Percentiles rank a stretch among this genome's conserved stretches.
phyloP scores from a whole-genome alignment of 2,888 invertebrate genomes.

The Drosophila nr. perissopoda region DNA sequence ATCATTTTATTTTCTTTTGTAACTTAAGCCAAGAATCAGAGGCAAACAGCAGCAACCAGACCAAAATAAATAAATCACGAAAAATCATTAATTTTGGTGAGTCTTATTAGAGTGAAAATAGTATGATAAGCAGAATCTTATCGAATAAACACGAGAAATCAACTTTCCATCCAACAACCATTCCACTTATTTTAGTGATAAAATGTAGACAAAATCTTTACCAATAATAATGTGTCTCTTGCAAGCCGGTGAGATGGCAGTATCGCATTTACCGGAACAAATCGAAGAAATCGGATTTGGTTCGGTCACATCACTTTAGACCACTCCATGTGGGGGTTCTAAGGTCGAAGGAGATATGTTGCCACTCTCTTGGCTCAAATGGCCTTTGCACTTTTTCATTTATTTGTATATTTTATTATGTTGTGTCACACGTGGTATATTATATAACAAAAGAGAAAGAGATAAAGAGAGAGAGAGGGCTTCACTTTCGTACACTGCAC shows the following conservation, averaged over 20 bases:
- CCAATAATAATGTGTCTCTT: conserved; percentile 23
- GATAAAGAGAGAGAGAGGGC: not conserved
- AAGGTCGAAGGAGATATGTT: not conserved
- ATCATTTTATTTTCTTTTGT: not conserved
- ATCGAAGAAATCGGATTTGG: conserved; percentile 54
- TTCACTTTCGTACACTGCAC: conserved; percentile 36
- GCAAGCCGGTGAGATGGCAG: conserved; percentile 36
- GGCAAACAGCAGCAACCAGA: not conserved
- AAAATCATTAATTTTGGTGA: not conserved
- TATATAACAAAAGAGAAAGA: not conserved
- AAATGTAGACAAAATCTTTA: not conserved
- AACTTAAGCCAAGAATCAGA: not conserved
- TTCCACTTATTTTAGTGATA: not conserved
- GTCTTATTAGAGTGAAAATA: not conserved
- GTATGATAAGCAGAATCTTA: not conserved
- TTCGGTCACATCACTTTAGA: conserved; percentile 45
- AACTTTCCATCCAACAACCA: not conserved
- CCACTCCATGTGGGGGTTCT: conserved; percentile 19
- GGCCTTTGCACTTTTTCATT: conserved; percentile 4
- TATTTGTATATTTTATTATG: not conserved
- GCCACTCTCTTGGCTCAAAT: conserved; percentile 4
- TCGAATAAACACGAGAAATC: not conserved
- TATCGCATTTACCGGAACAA: conserved; percentile 48
- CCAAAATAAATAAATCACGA: not conserved
- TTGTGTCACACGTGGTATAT: not conserved